These are phyloP conservation scores for Agrotis clavis DNA, from an alignment of 2,888 invertebrate genomes.

Conservation along the genomic window DNA sequence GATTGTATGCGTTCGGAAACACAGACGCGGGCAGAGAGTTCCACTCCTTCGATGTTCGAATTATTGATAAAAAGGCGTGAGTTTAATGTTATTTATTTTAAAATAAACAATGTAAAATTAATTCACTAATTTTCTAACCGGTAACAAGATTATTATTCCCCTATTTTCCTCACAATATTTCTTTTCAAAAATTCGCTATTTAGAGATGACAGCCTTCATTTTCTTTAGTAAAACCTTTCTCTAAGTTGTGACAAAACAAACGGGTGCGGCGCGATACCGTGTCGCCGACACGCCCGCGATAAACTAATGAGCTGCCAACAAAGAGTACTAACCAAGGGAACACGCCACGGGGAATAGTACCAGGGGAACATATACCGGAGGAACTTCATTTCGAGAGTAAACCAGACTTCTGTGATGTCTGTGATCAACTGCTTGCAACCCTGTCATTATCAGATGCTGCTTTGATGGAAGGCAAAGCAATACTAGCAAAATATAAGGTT, in stretches of 20 bases:
- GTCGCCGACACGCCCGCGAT: slow-evolving; percentile 53
- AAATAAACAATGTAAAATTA: too few species aligned
- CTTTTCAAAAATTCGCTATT: too few species aligned
- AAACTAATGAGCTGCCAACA: slow-evolving; percentile 64
- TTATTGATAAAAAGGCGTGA: too few species aligned
- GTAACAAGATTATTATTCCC: too few species aligned
- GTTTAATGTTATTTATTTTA: too few species aligned
- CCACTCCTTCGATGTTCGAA: too few species aligned
- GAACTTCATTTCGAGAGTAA: slow-evolving; percentile 8
- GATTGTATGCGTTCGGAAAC: too few species aligned
- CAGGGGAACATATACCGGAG: slow-evolving; percentile 4
- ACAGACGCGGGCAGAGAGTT: too few species aligned
- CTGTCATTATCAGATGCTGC: slow-evolving; percentile 15
- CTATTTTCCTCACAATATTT: too few species aligned
- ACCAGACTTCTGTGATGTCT: slow-evolving; percentile 10
- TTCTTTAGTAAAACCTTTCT: slow-evolving; percentile 37
- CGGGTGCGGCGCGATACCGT: slow-evolving; percentile 33
- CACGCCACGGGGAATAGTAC: not conserved
- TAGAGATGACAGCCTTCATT: not conserved
- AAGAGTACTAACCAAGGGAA: slow-evolving; percentile 33
- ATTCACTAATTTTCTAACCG: too few species aligned
- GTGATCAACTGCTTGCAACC: slow-evolving; percentile 30
- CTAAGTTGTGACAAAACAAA: slow-evolving; percentile 54
- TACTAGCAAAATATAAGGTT: too few species aligned
- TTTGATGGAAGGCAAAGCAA: not conserved